Percentiles rank a stretch among this genome's conserved stretches.
Conservation (phyloP, 2,113 vertebrate genomes). For the Pelobates fuscus region DNA sequence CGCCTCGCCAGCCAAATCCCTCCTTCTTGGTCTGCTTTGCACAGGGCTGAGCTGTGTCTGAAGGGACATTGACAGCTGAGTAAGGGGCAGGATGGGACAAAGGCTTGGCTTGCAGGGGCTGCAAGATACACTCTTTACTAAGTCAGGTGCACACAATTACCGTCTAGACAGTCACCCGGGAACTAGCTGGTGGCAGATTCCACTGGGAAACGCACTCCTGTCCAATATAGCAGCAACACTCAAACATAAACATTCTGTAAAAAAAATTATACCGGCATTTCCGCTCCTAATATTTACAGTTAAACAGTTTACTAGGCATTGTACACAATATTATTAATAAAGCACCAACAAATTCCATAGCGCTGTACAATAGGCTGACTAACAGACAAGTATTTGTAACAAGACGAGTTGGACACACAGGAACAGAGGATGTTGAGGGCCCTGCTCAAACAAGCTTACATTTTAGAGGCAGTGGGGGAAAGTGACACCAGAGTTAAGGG, state of each 20-base stretch:
- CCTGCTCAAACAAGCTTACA: no score
- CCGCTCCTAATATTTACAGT: not conserved
- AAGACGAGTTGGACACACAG: no score
- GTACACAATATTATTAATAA: no score
- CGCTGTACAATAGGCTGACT: no score
- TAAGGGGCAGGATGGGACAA: not conserved
- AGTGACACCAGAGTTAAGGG: no score
- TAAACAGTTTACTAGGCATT: no score
- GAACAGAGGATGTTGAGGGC: no score
- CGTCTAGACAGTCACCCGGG: slow-evolving; percentile 43
- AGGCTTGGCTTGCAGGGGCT: not conserved
- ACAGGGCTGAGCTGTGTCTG: not conserved
- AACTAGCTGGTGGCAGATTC: slow-evolving; percentile 3
- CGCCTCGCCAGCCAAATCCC: not conserved
- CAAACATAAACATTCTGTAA: not conserved
- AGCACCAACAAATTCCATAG: no score
- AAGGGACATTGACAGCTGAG: not conserved
- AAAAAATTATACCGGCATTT: not conserved
- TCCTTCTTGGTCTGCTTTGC: not conserved
- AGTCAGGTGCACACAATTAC: slow-evolving; percentile 41
- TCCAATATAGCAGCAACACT: not conserved
- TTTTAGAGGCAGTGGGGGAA: no score
- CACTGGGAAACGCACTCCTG: slow-evolving; percentile 5
- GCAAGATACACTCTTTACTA: not conserved
- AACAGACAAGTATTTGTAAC: no score